Evolutionary conservation across 2,797 vertebrate species (phyloP).

Genomic region (Lates japonicus): DNA sequence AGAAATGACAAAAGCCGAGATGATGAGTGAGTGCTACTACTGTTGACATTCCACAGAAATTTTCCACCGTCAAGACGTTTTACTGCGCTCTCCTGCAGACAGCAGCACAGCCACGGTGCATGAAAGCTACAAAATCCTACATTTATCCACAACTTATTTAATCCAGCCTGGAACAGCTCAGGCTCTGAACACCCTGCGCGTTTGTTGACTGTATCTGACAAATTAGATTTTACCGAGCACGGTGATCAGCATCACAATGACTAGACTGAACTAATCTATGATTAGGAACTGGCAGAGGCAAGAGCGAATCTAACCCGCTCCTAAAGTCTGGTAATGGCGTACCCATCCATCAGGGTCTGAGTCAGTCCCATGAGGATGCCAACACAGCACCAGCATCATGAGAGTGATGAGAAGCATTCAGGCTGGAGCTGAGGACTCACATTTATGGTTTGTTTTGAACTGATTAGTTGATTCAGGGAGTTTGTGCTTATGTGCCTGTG

Average conservation of each 20-base stretch:
- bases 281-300: conserved; percentile 59
- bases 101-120: conserved; percentile 11
- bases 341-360: conserved; percentile 69
- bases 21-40: conserved; percentile 70
- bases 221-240: not conserved
- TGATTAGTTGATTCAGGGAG: not conserved
- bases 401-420: conserved; percentile 25
- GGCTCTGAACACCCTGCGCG: conserved; percentile 8
- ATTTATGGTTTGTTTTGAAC: conserved; percentile 1
- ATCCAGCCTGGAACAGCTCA: conserved; percentile 29
- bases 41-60: conserved; percentile 74
- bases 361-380: conserved; percentile 39
- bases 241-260: conserved; percentile 43
- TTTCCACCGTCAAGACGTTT: conserved; percentile 59
- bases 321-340: conserved; percentile 39
- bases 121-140: conserved; percentile 14
- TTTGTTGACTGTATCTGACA: conserved; percentile 37
- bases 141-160: conserved; percentile 15
- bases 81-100: conserved; percentile 32
- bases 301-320: conserved; percentile 26
- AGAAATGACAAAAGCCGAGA: conserved; percentile 69
- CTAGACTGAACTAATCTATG: conserved; percentile 41
- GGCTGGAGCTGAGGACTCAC: conserved; percentile 1
- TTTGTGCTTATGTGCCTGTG: conserved; percentile 1
- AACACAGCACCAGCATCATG: conserved; percentile 34